Percentiles rank a stretch among this genome's conserved stretches.
phyloP scores from a whole-genome alignment of 2,797 vertebrate genomes.

The Amblyraja radiata region DNA sequence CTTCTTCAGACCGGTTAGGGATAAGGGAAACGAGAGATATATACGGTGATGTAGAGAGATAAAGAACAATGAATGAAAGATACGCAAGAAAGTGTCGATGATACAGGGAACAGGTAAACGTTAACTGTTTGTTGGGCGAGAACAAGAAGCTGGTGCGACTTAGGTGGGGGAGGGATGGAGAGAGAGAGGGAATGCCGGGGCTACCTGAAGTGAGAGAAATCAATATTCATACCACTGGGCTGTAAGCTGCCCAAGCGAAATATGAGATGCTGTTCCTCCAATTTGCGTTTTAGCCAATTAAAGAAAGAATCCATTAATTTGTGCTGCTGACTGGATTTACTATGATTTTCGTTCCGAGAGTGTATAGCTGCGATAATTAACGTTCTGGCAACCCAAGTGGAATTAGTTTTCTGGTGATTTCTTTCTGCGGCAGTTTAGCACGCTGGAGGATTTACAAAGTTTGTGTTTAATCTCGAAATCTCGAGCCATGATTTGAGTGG shows the following conservation, averaged over 20 bases:
- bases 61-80: too few relatives aligned
- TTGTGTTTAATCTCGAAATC: constrained; percentile 75
- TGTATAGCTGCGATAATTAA: constrained; percentile 50
- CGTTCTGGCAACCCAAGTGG: constrained; percentile 55
- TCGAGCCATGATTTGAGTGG: constrained; percentile 70
- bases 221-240: too few relatives aligned
- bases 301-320: constrained; percentile 34
- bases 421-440: constrained; percentile 52
- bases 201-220: too few relatives aligned
- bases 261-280: not conserved
- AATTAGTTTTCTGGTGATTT: constrained; percentile 50
- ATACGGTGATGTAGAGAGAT: too few relatives aligned
- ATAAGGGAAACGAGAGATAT: too few relatives aligned
- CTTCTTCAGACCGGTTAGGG: too few relatives aligned
- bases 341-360: constrained; percentile 50
- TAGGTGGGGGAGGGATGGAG: too few relatives aligned
- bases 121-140: too few relatives aligned
- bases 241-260: not conserved
- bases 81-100: too few relatives aligned
- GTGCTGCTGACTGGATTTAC: constrained; percentile 47
- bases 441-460: constrained; percentile 64
- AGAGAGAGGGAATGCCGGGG: too few relatives aligned
- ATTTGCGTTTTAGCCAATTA: not conserved
- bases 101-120: too few relatives aligned
- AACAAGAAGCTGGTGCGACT: too few relatives aligned